Evolutionary conservation across 2,113 vertebrate genomes (phyloP), one percentile per base, ranked within the genome.

Genomic region (Salvelinus namaycush): DNA sequence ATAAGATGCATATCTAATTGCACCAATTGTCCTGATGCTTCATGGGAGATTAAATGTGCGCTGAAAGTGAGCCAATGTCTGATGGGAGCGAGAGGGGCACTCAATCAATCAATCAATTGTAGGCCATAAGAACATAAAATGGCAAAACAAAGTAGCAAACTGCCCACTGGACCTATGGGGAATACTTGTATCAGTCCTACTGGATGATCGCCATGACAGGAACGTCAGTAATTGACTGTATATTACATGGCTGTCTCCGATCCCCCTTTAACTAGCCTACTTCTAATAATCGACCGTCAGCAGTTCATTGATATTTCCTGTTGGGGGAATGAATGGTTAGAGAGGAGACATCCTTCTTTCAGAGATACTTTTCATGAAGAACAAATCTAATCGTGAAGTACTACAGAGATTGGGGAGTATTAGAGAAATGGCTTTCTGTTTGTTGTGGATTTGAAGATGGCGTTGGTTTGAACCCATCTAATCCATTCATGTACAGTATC

Each of bases 221-320:
- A 82, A 76, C 72, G 77, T 51, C 65, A 48, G 74, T 79, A 34
- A 73, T 86, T 74, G 70, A 74, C 48, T 82, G 76, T 70, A 66
- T 60, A 26, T 76, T 70, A 66, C 60, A 26, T 14, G 73, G 34
- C 72, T 79, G 75, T 74, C 39, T 44, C 39, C 9, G 8, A 11
- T 44, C 39, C 39, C 39, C 39, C 39, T 44, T 44, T 44, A 44
- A 44, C 39, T 44, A 11, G 39, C 9, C 39, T 44, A 44, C 39
- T 44, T 44, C 39, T 44, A 11, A 9, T 44, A 44, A 44, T 9
- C 9, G 2, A 44, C 39, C 39, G 9, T 44, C 39, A 44, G 39
- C 39, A 44, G 39, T 44, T 11, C 9, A 44, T 44, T 3, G 9
- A 44, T 9, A 44, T 44, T 44, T 44, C 39, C 39, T 44, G 2